Evolutionary conservation across 2,113 vertebrate species (phyloP).

Genomic region (Callipepla squamata): DNA sequence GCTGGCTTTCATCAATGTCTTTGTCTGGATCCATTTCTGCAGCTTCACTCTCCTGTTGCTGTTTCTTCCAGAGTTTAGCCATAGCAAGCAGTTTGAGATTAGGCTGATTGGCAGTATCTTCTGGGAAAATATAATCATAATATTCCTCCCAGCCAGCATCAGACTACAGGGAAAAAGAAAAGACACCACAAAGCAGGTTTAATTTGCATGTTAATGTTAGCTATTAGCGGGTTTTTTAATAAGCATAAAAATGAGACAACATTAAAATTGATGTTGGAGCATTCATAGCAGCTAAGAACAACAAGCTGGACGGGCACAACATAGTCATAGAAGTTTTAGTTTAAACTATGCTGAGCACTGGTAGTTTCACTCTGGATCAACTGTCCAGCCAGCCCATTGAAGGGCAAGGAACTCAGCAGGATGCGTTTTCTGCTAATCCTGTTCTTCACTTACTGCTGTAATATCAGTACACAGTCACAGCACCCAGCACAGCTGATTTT

Average conservation of each 20-base stretch:
- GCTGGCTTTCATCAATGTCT: conserved; percentile 72
- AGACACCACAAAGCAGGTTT: neutral
- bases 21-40: conserved; percentile 70
- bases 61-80: conserved; percentile 99
- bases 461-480: rapidly evolving
- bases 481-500: rapidly evolving
- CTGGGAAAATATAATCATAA: conserved; percentile 98
- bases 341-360: neutral
- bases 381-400: too few species aligned
- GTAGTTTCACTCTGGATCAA: neutral
- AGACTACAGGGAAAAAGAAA: conserved; percentile 78
- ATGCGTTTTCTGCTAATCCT: rapidly evolving
- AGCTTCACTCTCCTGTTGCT: conserved; percentile 79
- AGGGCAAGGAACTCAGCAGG: neutral
- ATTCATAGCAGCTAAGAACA: neutral
- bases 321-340: neutral
- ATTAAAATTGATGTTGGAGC: neutral
- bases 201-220: neutral
- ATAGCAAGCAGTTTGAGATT: conserved; percentile 98
- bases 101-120: conserved; percentile 96
- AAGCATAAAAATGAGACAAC: neutral
- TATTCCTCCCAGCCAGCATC: conserved; percentile 99
- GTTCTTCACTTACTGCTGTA: neutral
- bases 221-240: neutral
- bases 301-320: rapidly evolving